Percentiles rank a stretch among this genome's conserved stretches.
These are phyloP conservation scores for Chrysochloris asiatica DNA, from an alignment of 2,113 vertebrate species.

Conservation along the genomic window DNA sequence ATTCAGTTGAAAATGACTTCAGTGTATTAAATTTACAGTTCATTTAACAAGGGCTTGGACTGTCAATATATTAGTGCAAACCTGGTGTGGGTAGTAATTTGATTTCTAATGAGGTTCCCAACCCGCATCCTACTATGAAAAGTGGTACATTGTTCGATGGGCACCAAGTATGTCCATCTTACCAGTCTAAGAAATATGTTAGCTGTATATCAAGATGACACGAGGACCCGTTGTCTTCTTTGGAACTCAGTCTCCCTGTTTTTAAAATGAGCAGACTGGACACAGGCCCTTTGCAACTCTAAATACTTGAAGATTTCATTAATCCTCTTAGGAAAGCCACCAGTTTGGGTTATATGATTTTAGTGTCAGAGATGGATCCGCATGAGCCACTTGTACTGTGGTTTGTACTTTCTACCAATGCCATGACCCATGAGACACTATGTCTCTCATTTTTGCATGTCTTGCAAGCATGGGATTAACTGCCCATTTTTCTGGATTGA, in stretches of 20 bases:
- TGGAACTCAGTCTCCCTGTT: slow-evolving; percentile 27
- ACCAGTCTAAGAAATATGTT: slow-evolving; percentile 12
- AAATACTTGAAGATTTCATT: slow-evolving; percentile 17
- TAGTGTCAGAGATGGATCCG: background rate
- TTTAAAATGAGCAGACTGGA: slow-evolving; percentile 27
- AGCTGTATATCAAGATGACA: background rate
- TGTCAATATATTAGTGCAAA: slow-evolving; percentile 84
- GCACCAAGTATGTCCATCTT: slow-evolving; percentile 63
- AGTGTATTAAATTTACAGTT: slow-evolving; percentile 83
- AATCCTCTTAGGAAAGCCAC: slow-evolving; percentile 2
- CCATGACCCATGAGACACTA: background rate
- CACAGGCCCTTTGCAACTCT: background rate
- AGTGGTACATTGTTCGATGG: slow-evolving; percentile 67
- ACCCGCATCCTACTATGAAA: slow-evolving; percentile 76
- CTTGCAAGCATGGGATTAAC: background rate
- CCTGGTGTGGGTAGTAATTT: slow-evolving; percentile 83
- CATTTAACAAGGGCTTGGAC: slow-evolving; percentile 82
- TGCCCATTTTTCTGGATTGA: background rate
- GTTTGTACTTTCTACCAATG: background rate
- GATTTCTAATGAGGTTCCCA: slow-evolving; percentile 83
- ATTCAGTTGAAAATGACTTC: slow-evolving; percentile 83
- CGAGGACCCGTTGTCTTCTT: background rate
- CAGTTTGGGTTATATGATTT: slow-evolving; percentile 30
- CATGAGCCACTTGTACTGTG: background rate
- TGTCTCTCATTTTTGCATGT: background rate